Percentiles rank a stretch among this genome's conserved stretches.
phyloP scores from a whole-genome alignment of 2,113 vertebrate genomes.

The Platysteira castanea region DNA sequence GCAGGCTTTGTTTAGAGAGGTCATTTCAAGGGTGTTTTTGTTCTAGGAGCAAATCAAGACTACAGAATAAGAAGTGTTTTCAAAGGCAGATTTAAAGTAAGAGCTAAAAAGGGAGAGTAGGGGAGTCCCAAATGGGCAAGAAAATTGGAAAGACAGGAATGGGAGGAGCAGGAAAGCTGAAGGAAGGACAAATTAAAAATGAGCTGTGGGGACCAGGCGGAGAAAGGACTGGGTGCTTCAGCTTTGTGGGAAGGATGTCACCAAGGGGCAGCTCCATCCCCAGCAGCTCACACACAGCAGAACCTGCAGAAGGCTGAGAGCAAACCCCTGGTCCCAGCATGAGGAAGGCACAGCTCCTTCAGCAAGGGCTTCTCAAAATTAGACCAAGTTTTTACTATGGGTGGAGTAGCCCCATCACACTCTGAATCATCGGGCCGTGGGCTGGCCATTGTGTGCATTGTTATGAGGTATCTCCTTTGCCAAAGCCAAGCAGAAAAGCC shows the following conservation, averaged over 20 bases:
- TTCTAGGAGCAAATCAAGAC: neutral
- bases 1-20: neutral
- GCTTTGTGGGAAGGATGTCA: neutral
- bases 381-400: neutral
- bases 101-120: neutral
- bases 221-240: neutral
- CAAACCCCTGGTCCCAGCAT: neutral
- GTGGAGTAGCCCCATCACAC: neutral
- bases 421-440: constrained; percentile 7
- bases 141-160: neutral
- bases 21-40: neutral
- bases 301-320: neutral
- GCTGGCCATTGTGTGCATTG: neutral
- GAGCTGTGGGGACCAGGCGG: neutral
- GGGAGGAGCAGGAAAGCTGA: constrained; percentile 9
- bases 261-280: neutral
- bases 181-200: neutral
- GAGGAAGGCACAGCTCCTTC: neutral
- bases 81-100: neutral
- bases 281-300: neutral
- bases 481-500: neutral
- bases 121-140: neutral
- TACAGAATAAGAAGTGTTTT: neutral
- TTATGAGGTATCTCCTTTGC: neutral
- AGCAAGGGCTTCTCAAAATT: neutral